Percentiles rank a stretch among this genome's conserved stretches.
phyloP scores from a whole-genome alignment of 2,797 vertebrate species.

The Oreortyx pictus region DNA sequence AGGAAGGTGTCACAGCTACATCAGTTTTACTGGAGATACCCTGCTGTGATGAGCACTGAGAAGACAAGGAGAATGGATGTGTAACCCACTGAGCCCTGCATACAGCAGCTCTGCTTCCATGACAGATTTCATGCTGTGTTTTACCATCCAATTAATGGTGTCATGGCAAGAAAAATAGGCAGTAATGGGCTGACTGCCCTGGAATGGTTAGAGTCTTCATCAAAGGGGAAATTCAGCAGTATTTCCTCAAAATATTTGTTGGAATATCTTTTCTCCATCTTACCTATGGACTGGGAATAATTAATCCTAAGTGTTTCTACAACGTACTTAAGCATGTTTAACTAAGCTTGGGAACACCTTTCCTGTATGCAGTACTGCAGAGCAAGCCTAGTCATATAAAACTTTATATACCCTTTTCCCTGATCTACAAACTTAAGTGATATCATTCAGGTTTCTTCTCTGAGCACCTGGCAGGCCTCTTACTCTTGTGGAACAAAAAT shows the following conservation, averaged over 20 bases:
- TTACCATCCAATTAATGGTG: not conserved
- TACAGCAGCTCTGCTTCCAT: not conserved
- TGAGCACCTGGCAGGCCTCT: not conserved
- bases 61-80: not conserved
- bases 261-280: not conserved
- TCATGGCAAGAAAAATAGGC: not conserved
- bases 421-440: not conserved
- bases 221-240: not conserved
- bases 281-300: not conserved
- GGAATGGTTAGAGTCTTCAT: not conserved
- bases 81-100: not conserved
- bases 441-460: not conserved
- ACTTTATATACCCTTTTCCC: not conserved
- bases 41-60: accelerated
- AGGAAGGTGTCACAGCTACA: not conserved
- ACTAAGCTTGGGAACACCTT: not conserved
- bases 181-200: not conserved
- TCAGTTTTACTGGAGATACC: not conserved
- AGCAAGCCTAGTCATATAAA: not conserved
- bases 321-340: not conserved
- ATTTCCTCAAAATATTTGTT: not conserved
- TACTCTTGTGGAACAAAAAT: not conserved
- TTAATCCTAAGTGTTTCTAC: not conserved
- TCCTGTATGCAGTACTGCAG: not conserved
- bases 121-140: not conserved